These are phyloP conservation scores for Gasteruption jaculator DNA, from an alignment of 2,888 invertebrate species.

Conservation along the genomic window DNA sequence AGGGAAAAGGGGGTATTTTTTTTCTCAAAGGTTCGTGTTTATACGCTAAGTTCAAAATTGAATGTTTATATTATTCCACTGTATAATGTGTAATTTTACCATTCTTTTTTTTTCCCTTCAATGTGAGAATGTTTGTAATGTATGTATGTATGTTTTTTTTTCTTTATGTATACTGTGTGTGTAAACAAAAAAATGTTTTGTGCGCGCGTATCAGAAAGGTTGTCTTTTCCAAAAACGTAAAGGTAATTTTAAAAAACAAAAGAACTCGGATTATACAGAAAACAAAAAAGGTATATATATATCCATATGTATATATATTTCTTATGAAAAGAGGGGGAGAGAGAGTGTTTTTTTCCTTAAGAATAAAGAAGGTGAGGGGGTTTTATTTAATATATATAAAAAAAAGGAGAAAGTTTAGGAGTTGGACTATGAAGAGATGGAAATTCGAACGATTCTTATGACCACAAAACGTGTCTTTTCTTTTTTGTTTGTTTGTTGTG, in stretches of 20 bases:
- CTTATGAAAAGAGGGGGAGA: slow-evolving; percentile 24
- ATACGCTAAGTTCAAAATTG: slow-evolving; percentile 35
- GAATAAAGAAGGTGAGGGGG: background rate
- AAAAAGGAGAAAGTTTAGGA: background rate
- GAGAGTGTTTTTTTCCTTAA: too few relatives aligned
- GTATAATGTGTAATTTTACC: slow-evolving; percentile 27
- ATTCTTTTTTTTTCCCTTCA: slow-evolving; percentile 18
- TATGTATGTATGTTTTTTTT: too few relatives aligned
- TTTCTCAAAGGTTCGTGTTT: slow-evolving; percentile 34
- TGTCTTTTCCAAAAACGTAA: too few relatives aligned
- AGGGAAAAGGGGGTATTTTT: too few relatives aligned
- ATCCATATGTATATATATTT: too few relatives aligned
- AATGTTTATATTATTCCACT: slow-evolving; percentile 41
- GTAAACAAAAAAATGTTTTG: too few relatives aligned
- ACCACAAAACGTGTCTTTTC: slow-evolving; percentile 26
- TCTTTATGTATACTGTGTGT: slow-evolving; percentile 6
- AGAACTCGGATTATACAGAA: too few relatives aligned
- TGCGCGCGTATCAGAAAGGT: too few relatives aligned
- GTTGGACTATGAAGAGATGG: slow-evolving; percentile 27
- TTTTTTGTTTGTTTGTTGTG: too few relatives aligned
- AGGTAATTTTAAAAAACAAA: too few relatives aligned
- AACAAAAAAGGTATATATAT: too few relatives aligned
- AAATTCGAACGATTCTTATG: slow-evolving; percentile 41
- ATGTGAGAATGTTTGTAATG: slow-evolving; percentile 2
- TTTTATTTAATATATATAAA: background rate